phyloP scores from a whole-genome alignment of 2,113 vertebrate species.

The Murina feae region DNA sequence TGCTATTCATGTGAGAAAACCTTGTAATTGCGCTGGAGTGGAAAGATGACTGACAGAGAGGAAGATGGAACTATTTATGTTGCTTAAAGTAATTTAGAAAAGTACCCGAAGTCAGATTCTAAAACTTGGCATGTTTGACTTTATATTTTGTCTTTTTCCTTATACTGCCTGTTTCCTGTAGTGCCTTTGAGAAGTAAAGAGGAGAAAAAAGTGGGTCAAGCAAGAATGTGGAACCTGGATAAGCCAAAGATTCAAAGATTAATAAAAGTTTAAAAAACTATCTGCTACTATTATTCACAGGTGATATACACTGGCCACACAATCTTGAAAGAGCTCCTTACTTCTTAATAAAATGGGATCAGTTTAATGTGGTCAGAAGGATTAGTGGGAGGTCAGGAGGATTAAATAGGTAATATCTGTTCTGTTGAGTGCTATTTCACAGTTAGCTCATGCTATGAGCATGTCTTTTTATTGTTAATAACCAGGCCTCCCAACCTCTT shows the following conservation, averaged over 20 bases:
- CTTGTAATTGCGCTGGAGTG: slow-evolving; percentile 33
- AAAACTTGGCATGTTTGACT: neutral
- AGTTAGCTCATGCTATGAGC: neutral
- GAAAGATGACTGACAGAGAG: slow-evolving; percentile 58
- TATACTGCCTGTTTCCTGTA: neutral
- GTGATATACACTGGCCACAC: neutral
- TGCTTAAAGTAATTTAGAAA: slow-evolving; percentile 56
- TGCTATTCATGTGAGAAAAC: slow-evolving; percentile 47
- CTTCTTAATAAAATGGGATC: neutral
- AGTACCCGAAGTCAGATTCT: slow-evolving; percentile 34
- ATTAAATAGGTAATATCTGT: neutral
- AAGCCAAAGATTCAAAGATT: neutral
- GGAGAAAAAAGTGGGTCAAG: neutral
- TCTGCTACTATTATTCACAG: neutral
- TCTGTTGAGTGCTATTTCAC: neutral
- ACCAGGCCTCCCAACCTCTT: neutral
- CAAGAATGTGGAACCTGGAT: neutral
- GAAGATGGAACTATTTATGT: slow-evolving; percentile 35
- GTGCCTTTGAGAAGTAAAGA: neutral
- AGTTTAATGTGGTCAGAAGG: neutral
- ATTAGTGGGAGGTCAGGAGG: neutral
- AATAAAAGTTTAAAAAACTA: neutral
- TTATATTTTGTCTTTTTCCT: neutral
- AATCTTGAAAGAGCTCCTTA: neutral
- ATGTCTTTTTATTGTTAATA: neutral